phyloP scores from a whole-genome alignment of 1,140 invertebrate genomes.

The Drosophila kurseongensis region DNA sequence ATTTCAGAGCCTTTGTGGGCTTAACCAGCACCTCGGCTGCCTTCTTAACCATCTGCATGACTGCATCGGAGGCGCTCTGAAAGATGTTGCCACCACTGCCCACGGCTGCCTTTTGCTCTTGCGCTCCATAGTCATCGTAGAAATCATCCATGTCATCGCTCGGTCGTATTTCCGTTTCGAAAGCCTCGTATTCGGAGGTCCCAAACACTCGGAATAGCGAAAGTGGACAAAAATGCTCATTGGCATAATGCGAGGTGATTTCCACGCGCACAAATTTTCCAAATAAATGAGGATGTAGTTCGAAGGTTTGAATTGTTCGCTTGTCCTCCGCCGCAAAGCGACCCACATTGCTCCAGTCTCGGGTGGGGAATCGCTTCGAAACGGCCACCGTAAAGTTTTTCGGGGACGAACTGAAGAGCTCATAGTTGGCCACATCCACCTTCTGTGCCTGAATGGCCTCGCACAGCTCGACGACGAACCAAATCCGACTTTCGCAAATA shows the following conservation, averaged over 20 bases:
- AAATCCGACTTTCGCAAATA: slow-evolving; percentile 95
- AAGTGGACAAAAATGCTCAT: slow-evolving; percentile 98
- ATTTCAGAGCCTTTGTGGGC: slow-evolving; percentile 84
- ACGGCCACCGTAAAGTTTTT: slow-evolving; percentile 94
- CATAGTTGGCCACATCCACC: slow-evolving; percentile 98
- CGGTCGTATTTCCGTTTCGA: slow-evolving; percentile 90
- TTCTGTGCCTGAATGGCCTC: slow-evolving; percentile 97
- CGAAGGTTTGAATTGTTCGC: slow-evolving; percentile 94
- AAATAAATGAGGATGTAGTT: slow-evolving; percentile 91
- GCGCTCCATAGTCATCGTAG: slow-evolving; percentile 85
- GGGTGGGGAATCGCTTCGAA: slow-evolving; percentile 95
- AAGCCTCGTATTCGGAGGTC: slow-evolving; percentile 95
- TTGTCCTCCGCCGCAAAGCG: slow-evolving; percentile 95
- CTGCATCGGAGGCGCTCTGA: slow-evolving; percentile 93
- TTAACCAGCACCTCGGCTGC: slow-evolving; percentile 92
- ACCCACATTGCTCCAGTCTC: slow-evolving; percentile 96
- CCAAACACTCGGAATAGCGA: slow-evolving; percentile 96
- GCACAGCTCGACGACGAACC: slow-evolving; percentile 99
- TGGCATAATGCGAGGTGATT: slow-evolving; percentile 96
- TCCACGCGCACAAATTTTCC: slow-evolving; percentile 98
- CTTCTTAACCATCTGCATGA: slow-evolving; percentile 95
- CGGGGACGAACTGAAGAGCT: slow-evolving; percentile 98
- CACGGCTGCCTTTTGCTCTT: slow-evolving; percentile 76
- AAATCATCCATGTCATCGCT: slow-evolving; percentile 89
- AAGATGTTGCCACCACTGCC: slow-evolving; percentile 89